Conservation (phyloP, 1,140 invertebrate genomes). For the Penaeus vannamei region DNA sequence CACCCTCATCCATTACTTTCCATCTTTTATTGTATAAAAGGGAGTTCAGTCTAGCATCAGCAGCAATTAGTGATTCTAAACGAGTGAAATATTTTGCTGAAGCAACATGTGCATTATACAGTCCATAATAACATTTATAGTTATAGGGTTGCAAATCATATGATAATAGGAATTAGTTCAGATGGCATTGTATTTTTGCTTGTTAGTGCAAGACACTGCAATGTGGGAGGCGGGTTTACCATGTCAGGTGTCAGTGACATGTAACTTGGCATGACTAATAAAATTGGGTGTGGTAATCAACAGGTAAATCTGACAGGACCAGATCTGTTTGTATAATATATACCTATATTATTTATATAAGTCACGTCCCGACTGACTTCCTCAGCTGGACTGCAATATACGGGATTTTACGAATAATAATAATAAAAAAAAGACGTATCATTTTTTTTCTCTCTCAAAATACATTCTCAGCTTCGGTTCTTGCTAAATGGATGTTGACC, state of each 20-base stretch:
- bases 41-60: constrained; percentile 46
- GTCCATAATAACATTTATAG: constrained; percentile 59
- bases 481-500: neutral
- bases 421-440: neutral
- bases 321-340: no score
- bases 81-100: constrained; percentile 49
- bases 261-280: neutral
- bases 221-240: neutral
- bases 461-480: neutral
- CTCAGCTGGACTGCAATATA: no score
- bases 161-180: constrained; percentile 41
- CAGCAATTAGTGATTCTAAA: constrained; percentile 39
- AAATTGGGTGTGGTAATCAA: neutral
- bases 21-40: constrained; percentile 46
- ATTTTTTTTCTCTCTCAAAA: neutral
- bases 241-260: neutral
- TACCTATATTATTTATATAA: no score
- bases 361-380: no score
- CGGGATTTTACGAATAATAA: neutral
- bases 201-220: constrained; percentile 19
- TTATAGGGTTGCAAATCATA: constrained; percentile 36
- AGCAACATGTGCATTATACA: constrained; percentile 56
- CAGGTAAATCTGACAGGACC: no score
- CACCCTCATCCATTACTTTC: constrained; percentile 18
- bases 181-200: constrained; percentile 56